Conservation (phyloP, 1,140 invertebrate genomes). For the Ooceraea biroi region DNA sequence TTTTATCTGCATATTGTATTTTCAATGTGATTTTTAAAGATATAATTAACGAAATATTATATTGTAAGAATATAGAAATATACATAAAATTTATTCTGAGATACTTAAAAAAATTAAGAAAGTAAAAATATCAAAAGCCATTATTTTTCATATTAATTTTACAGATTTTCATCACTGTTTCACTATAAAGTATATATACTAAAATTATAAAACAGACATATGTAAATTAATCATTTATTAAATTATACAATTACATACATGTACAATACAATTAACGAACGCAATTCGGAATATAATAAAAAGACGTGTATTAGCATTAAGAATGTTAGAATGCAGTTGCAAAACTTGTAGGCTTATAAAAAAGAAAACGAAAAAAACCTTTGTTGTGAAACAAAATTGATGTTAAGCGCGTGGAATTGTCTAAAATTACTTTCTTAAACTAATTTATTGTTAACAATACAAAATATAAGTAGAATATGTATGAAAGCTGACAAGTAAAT, state of each 20-base stretch:
- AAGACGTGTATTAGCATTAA: no score
- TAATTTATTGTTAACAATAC: background rate
- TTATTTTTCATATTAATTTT: background rate
- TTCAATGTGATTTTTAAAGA: no score
- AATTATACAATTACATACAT: no score
- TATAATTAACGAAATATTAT: slow-evolving; percentile 1
- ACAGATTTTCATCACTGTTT: no score
- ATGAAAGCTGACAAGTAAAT: background rate
- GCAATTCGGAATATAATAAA: no score
- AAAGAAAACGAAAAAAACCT: no score
- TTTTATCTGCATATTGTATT: no score
- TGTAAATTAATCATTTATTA: background rate
- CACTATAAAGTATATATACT: no score
- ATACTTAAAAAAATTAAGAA: slow-evolving; percentile 22
- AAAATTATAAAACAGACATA: background rate
- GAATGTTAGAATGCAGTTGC: no score
- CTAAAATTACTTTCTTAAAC: background rate
- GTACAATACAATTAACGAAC: no score
- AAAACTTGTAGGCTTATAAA: background rate
- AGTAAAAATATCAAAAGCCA: background rate
- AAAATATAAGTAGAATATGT: slow-evolving; percentile 1
- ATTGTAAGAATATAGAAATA: slow-evolving; percentile 30
- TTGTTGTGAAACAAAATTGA: no score
- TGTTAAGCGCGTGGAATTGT: no score
- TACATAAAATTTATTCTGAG: slow-evolving; percentile 41